Evolutionary conservation across 2,113 vertebrate species (phyloP), one percentile per base, ranked within the genome.

Genomic region (Carassius gibelio): DNA sequence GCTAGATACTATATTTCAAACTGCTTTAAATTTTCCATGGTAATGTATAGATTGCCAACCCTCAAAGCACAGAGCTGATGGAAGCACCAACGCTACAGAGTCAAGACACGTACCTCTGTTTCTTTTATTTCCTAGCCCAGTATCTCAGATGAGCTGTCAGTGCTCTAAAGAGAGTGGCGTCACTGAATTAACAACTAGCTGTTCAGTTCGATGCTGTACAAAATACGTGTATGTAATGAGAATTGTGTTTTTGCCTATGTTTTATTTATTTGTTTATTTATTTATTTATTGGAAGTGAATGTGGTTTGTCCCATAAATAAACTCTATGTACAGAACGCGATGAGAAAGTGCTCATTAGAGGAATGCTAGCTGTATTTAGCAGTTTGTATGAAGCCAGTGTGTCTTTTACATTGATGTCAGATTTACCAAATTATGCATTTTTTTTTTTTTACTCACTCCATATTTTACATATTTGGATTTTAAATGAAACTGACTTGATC

Each of bases 101-200:
- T 75, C 72, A 26, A 75, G 71, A 74, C 71, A 74, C 71, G 71
- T 23, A 45, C 21, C 5, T 48, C 21, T 74, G 71, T 74, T 74
- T 74, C 38, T 75, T 38, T 26, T 48, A 75, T 75, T 75, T 55
- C 55, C 48, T 55, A 55, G 45, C 23, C 23, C 74, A 8, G 23
- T 23, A 76, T 55, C 23, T 71, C 48, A 55, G 74, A 76, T 7
- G 74, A 55, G 48, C 74, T 55, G 74, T 76, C 74, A 55, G 26
- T 55, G 14, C 23, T 55, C 74, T 76, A 34, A 76, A 76, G 74
- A 76, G 74, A 76, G 74, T 17, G 45, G 74, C 23, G 4, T 76
- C 48, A 55, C 48, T 76, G 74, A 48, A 76, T 76, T 76, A 76
- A 55, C 48, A 76, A 76, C 48, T 76, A 76, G 74, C 23, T 52